Evolutionary conservation across 2,113 vertebrate genomes (phyloP).

Genomic region (Oreochromis niloticus): DNA sequence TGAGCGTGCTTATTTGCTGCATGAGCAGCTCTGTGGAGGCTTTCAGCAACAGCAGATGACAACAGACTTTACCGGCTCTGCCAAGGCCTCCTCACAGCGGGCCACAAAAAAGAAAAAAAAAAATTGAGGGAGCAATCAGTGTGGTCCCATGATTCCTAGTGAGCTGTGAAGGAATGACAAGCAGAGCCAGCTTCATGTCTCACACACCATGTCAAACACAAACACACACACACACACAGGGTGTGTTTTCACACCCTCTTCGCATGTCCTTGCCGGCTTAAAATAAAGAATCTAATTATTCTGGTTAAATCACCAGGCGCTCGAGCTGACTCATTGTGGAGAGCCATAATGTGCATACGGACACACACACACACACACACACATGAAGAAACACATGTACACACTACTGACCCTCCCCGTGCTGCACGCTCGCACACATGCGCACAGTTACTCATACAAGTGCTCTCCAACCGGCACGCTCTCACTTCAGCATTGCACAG

Average conservation of each 20-base stretch:
- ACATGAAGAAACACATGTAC: slow-evolving; percentile 4
- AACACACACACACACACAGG: background rate
- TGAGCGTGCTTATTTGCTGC: background rate
- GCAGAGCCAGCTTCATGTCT: background rate
- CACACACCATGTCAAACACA: background rate
- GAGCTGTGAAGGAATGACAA: slow-evolving; percentile 51
- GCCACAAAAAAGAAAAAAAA: background rate
- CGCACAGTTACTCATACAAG: slow-evolving; percentile 47
- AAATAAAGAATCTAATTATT: slow-evolving; percentile 62
- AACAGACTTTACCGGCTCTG: slow-evolving; percentile 16
- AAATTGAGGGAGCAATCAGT: slow-evolving; percentile 38
- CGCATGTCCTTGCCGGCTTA: slow-evolving; percentile 20
- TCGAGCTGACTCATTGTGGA: slow-evolving; percentile 44
- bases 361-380: slow-evolving; percentile 32
- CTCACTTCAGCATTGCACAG: slow-evolving; percentile 64
- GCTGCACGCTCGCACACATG: slow-evolving; percentile 16
- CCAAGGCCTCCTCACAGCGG: slow-evolving; percentile 8
- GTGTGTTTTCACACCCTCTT: slow-evolving; percentile 4
- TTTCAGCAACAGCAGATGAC: slow-evolving; percentile 7
- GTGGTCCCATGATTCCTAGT: slow-evolving; percentile 27
- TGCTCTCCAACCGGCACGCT: slow-evolving; percentile 47
- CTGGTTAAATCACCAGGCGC: slow-evolving; percentile 44
- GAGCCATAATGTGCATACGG: background rate
- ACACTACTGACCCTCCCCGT: slow-evolving; percentile 35
- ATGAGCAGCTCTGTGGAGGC: background rate